phyloP scores from a whole-genome alignment of 2,113 vertebrate genomes.

The Ptilorrhoa leucosticta region DNA sequence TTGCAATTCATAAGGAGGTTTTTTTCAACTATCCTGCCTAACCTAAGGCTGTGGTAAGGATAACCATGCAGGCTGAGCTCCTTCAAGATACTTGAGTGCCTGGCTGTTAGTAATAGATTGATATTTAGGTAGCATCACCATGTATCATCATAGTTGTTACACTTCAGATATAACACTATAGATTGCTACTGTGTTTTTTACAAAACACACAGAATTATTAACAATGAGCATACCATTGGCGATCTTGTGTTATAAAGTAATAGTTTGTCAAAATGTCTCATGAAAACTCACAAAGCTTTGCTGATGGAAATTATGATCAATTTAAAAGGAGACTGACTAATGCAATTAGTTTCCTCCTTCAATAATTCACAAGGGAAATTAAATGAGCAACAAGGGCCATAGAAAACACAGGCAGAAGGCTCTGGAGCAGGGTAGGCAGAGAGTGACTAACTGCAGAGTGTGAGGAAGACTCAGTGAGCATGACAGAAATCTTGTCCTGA shows the following conservation, averaged over 20 bases:
- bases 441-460: background rate
- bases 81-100: rapidly evolving
- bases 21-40: background rate
- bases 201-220: background rate
- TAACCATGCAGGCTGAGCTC: background rate
- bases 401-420: background rate
- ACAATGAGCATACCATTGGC: rapidly evolving
- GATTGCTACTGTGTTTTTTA: background rate
- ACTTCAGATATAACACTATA: background rate
- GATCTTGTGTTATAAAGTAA: background rate
- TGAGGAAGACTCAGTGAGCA: background rate
- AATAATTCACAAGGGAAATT: background rate
- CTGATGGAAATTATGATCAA: background rate
- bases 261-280: background rate
- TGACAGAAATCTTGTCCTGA: background rate
- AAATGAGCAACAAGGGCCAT: background rate
- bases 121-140: background rate
- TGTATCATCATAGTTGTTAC: background rate
- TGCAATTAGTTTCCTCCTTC: background rate
- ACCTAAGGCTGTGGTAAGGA: background rate
- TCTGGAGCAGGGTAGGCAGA: background rate
- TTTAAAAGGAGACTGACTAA: background rate
- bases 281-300: background rate
- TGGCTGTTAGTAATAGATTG: background rate
- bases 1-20: background rate